Evolutionary conservation across 2,113 vertebrate genomes (phyloP), one percentile per base, ranked within the genome.

Genomic region (Pluvialis apricaria): DNA sequence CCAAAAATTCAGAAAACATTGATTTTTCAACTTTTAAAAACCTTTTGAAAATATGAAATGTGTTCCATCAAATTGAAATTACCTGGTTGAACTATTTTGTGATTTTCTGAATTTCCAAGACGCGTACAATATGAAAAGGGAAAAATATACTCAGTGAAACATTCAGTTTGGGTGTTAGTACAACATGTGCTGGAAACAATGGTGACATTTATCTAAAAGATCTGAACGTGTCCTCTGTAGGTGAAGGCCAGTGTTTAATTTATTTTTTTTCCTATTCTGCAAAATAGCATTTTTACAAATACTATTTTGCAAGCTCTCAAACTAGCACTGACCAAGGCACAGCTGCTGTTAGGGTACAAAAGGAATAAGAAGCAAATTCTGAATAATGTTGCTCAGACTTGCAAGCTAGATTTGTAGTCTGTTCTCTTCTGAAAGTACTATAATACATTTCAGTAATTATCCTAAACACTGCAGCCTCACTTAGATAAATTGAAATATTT

Each of bases 401-500:
- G 51, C 28, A 72, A 62, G 25, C 21, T 29, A 47, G 22, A 92
- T 64, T 75, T 77, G 32, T 71, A 49, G 20, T 36, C 16, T 92
- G 19, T 57, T 96, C 25, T 86, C 34, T 86, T 84, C 79, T 57
- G 65, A 77, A 85, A 95, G 40, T 60, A 54, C 24, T 65, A 29
- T 47, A 76, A 54, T 54, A 54, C 10, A 76, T 94, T 94, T 87
- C 70, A 72, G 32, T 62, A 92, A 90, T 83, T 92, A 52, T 69
- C 28, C 31, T 68, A 64, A 92, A 65, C 31, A 71, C 19, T 84
- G 36, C 14, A 64, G 9, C 36, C 5, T 71, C 42, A 60, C 17
- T 79, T 76, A 79, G 44, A 75, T 68, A 89, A 88, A 86, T 25
- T 21, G 18, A 86, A 88, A 82, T 91, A 65, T 93, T 96, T 91